Evolutionary conservation across 2,888 invertebrate species (phyloP).

Genomic region (Parthenolecanium corni): DNA sequence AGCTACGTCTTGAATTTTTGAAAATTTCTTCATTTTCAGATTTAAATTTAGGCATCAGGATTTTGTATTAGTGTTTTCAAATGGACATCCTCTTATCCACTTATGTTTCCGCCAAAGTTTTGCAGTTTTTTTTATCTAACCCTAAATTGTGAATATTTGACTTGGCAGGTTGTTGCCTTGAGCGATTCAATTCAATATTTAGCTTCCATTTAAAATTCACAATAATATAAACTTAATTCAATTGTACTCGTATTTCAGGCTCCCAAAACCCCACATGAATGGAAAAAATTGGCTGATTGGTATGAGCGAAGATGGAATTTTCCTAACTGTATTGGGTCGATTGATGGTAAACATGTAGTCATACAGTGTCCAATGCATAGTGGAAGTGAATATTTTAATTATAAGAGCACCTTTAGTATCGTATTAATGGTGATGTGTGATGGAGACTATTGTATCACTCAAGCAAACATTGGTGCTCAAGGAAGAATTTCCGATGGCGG

Average conservation of each 20-base stretch:
- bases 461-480: not conserved
- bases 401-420: slow-evolving; percentile 1
- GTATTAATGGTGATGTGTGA: not conserved
- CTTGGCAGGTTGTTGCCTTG: not conserved
- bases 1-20: too few species aligned
- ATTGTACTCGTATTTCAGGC: not conserved
- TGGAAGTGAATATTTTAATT: not conserved
- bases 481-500: slow-evolving; percentile 8
- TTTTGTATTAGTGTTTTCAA: too few species aligned
- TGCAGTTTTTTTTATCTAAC: too few species aligned
- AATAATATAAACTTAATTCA: not conserved
- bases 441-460: not conserved
- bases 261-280: not conserved
- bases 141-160: too few species aligned
- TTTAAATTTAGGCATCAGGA: too few species aligned
- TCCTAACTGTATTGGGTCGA: not conserved
- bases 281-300: not conserved
- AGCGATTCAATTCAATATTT: not conserved
- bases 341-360: not conserved
- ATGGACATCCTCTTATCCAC: too few species aligned
- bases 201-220: not conserved
- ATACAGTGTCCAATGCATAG: not conserved
- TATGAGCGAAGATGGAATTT: slow-evolving; percentile 3
- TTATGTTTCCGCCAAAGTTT: too few species aligned
- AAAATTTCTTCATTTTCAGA: too few species aligned